Conservation (phyloP, 2,113 vertebrate genomes). For the Megaptera novaeangliae region DNA sequence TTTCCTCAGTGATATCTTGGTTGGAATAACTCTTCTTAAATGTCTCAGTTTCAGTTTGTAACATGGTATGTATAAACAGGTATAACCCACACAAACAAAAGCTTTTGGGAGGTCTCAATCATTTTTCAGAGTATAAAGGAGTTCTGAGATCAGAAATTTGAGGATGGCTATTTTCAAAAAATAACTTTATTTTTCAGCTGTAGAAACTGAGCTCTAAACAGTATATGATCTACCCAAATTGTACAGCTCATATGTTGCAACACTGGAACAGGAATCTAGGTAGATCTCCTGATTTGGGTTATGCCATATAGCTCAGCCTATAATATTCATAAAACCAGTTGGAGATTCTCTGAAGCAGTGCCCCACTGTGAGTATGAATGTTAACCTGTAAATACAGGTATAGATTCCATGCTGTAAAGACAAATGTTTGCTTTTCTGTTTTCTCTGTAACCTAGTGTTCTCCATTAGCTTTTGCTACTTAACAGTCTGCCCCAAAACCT, state of each 20-base stretch:
- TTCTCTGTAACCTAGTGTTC: not conserved
- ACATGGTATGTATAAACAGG: not conserved
- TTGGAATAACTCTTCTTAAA: not conserved
- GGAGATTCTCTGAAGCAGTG: not conserved
- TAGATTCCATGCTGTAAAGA: not conserved
- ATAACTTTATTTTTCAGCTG: not conserved
- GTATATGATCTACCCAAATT: not conserved
- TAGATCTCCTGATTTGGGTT: not conserved
- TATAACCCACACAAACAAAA: not conserved
- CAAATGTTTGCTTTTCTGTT: not conserved
- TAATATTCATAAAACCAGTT: not conserved
- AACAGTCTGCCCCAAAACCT: not conserved
- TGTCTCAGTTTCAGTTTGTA: not conserved
- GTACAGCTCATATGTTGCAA: not conserved
- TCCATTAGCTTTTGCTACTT: not conserved
- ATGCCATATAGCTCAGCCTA: not conserved
- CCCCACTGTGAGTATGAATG: not conserved
- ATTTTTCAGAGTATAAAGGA: not conserved
- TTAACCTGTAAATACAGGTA: not conserved
- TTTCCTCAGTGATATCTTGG: too few relatives aligned
- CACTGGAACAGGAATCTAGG: not conserved
- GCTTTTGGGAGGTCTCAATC: not conserved
- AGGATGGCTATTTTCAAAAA: not conserved
- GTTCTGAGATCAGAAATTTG: not conserved
- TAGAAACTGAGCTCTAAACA: not conserved